A percentile compares a stretch with the other conserved stretches of the same genome.
These are phyloP conservation scores for Andrena trimmerana DNA, from an alignment of 2,888 invertebrate genomes.

Conservation along the genomic window DNA sequence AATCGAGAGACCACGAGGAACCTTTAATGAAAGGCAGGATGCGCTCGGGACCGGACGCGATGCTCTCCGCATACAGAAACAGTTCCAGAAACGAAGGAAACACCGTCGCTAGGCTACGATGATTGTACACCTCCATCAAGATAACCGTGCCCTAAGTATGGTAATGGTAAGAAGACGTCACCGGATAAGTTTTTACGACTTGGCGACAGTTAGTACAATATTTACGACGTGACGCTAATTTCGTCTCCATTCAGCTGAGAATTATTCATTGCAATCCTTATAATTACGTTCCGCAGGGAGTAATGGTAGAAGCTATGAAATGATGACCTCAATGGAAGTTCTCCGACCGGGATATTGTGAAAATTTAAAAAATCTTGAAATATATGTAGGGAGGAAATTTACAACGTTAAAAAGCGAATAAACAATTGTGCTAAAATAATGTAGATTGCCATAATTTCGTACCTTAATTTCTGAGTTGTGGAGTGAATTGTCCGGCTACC, in stretches of 20 bases:
- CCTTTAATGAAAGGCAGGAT: constrained; percentile 79
- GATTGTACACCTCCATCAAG: constrained; percentile 52
- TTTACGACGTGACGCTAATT: constrained; percentile 22
- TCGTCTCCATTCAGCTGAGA: constrained; percentile 4
- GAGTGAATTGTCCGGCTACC: too few species aligned
- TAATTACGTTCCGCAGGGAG: too few species aligned
- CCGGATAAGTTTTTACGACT: constrained; percentile 30
- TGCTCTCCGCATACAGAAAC: constrained; percentile 79
- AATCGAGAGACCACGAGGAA: constrained; percentile 54
- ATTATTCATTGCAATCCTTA: neutral
- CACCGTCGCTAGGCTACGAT: constrained; percentile 61
- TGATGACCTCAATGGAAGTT: too few species aligned
- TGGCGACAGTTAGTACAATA: constrained; percentile 31
- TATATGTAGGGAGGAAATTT: too few species aligned
- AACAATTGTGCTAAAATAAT: too few species aligned
- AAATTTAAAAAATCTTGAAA: too few species aligned
- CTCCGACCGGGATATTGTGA: too few species aligned
- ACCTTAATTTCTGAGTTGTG: too few species aligned
- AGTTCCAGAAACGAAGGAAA: constrained; percentile 84
- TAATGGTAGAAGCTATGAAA: too few species aligned
- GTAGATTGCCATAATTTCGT: too few species aligned
- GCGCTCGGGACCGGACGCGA: constrained; percentile 80
- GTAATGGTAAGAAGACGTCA: constrained; percentile 35
- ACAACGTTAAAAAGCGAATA: too few species aligned
- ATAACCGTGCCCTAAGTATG: constrained; percentile 59